Base-by-base conservation (phyloP, 1,140 invertebrate species). In the Elysia chlorotica region DNA sequence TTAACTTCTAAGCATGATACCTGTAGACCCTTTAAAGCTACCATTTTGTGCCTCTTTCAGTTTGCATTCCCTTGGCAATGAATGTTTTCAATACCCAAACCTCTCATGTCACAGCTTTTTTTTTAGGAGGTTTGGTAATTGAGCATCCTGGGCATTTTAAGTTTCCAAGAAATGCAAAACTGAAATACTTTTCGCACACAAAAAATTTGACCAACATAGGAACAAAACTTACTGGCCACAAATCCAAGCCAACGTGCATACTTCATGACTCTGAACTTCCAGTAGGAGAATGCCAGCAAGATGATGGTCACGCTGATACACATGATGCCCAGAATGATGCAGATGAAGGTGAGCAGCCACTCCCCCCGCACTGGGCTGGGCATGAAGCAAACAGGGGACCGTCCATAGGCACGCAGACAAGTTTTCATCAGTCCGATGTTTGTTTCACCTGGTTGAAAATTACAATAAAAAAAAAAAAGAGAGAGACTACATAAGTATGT, bases 211-310 rank as follows among this genome's bases (percentile, higher is more conserved):
- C n/a, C n/a, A n/a, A n/a, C n/a, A n/a, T n/a, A n/a, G n/a, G n/a
- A 65, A 56, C n/a, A 36, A 36, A 67, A 78, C 92, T 91, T 92
- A 95, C 94, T 97, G 83, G 95, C 95, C 77, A 94, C 93, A 89
- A 98, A 97, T 82, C 96, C 96, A 76, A 97, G 93, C 95, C 96
- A 97, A 84, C 95, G 89, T 4, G 95, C 96, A 90, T 96, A 96
- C 1, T 94, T 93, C 78, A 97, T 92, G 0, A 96, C 93, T 88
- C 95, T 93, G 63, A 93, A 89, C 86, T 96, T 95, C 93, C 96
- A 97, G 81, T 95, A 94, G 33, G 95, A 96, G 21, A 94, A 92
- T 19, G 92, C 92, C 28, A 97, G 87, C 17, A 97, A 87, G 78
- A 96, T 93, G 62, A 97, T 93, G 1, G 96, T 97, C 3, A 93